Evolutionary conservation across 1,140 invertebrate species (phyloP), one percentile per base, ranked within the genome.

Genomic region (Ylistrum balloti): DNA sequence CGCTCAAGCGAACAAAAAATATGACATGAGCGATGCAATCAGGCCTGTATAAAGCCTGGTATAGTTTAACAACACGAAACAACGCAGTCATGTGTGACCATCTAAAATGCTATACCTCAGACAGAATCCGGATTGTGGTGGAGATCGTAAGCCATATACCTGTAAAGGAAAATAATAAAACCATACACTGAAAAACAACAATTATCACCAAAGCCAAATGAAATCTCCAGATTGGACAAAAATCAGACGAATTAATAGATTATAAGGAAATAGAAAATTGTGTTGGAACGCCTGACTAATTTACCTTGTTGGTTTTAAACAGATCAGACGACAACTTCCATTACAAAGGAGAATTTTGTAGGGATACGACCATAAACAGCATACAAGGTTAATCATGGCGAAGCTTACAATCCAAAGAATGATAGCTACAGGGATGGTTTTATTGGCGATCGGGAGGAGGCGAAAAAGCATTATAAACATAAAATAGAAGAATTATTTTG

Each of bases 1-100:
- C 56, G 56, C 56, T 74, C 56, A 74, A 74, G 56, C 56, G 56
- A 74, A 74, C 56, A 74, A 74, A 74, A 74, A 74, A 74, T 74
- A 74, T 74, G 56, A 74, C 56, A 74, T 74, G 56, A 74, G 56
- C 56, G 56, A 74, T 74, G 56, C 56, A 74, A 74, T 74, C 56
- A 74, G 56, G 56, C 0, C 56, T 28, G 56, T 74, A 74, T 74
- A 74, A 74, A 28, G 22, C 56, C n/a, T 74, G 56, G 56, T 74
- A 74, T 74, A 74, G 0, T 9, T 17, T 74, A 9, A 74, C 56
- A 74, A 74, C 56, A 74, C 56, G 56, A 74, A 74, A n/a, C 56
- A 28, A 74, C n/a, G 9, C 56, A 74, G 56, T n/a, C 9, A 28
- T 7, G 56, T 28, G 17, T 74, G 56, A 74, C 56, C 9, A 74